phyloP scores from a whole-genome alignment of 2,888 invertebrate species.

The Acanthosepion esculentum region DNA sequence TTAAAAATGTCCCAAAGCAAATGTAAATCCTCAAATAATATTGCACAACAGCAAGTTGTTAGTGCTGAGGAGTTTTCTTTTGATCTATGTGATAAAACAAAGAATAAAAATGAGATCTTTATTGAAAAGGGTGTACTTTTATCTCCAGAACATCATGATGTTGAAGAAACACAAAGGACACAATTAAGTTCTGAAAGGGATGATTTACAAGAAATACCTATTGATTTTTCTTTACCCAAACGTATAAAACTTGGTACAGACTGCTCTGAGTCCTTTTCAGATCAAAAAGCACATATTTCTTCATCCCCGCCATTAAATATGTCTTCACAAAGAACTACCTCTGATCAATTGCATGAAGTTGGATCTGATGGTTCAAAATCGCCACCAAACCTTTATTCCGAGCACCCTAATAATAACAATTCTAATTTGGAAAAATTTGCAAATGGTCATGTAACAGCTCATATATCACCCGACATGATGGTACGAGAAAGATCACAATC shows the following conservation, averaged over 20 bases:
- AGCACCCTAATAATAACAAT: background rate
- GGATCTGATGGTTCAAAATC: background rate
- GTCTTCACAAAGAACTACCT: background rate
- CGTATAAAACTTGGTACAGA: conserved; percentile 52
- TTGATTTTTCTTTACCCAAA: conserved; percentile 64
- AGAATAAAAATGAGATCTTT: background rate
- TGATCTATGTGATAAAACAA: background rate
- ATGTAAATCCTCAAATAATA: background rate
- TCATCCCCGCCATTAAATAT: background rate
- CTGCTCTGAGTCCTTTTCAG: conserved; percentile 40
- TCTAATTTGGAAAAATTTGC: background rate
- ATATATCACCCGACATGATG: background rate
- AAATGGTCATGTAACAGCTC: background rate
- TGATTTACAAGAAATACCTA: conserved; percentile 56
- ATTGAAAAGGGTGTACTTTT: background rate
- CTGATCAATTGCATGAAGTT: background rate
- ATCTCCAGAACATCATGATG: background rate
- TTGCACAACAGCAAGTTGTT: background rate
- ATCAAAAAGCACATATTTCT: conserved; percentile 54
- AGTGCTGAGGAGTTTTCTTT: background rate
- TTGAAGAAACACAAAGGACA: background rate
- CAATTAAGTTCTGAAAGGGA: background rate
- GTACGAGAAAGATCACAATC: conserved; percentile 35
- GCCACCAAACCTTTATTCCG: background rate
- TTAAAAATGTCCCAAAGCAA: background rate